phyloP scores from a whole-genome alignment of 2,888 invertebrate species.

The Diarsia mendica region DNA sequence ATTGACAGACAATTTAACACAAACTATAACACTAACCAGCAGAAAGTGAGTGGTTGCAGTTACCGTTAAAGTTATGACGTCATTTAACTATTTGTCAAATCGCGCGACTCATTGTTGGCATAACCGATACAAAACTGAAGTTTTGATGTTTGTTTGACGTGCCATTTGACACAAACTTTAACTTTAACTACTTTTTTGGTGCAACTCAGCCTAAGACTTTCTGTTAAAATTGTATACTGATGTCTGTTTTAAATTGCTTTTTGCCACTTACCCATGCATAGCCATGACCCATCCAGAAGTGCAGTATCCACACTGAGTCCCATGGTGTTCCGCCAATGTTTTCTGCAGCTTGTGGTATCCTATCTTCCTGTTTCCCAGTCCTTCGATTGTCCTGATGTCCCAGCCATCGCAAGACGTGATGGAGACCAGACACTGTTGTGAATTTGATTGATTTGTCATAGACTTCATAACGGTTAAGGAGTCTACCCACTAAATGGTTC shows the following conservation, averaged over 20 bases:
- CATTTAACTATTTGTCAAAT: too few relatives aligned
- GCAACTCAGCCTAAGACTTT: too few relatives aligned
- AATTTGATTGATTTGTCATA: neutral
- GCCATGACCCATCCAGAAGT: conserved; percentile 80
- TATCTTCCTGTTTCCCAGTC: conserved; percentile 90
- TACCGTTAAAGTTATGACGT: too few relatives aligned
- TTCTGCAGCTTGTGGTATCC: conserved; percentile 92
- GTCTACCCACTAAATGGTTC: neutral
- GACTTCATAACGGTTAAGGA: neutral
- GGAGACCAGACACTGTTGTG: conserved; percentile 86
- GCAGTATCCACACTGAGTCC: conserved; percentile 93
- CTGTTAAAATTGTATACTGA: neutral
- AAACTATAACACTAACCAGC: too few relatives aligned
- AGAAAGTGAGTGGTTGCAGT: too few relatives aligned
- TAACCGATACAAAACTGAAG: too few relatives aligned
- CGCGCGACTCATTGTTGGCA: too few relatives aligned
- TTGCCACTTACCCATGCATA: conserved; percentile 76
- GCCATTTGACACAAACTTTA: too few relatives aligned
- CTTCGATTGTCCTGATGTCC: conserved; percentile 93
- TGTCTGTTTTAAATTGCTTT: neutral
- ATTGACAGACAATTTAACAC: too few relatives aligned
- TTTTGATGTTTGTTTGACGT: too few relatives aligned
- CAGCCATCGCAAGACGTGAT: conserved; percentile 90
- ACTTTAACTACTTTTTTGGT: too few relatives aligned
- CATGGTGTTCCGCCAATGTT: conserved; percentile 90